These are phyloP conservation scores for Zaprionus nigranus DNA, from an alignment of 1,140 invertebrate species.

Conservation along the genomic window DNA sequence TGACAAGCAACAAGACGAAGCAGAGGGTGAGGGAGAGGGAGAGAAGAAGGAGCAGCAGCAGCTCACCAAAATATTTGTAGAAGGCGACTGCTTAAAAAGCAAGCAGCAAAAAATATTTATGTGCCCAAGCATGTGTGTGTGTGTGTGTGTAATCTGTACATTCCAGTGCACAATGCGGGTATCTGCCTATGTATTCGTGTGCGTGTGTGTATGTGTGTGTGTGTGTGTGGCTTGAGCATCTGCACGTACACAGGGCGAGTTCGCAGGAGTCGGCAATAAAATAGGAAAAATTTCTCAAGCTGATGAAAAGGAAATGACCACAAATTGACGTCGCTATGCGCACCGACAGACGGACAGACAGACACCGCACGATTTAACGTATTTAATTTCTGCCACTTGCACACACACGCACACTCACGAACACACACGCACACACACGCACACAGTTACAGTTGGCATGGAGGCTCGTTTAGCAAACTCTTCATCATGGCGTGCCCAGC, in stretches of 20 bases:
- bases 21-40: neutral
- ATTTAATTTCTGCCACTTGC: constrained; percentile 63
- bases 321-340: constrained; percentile 65
- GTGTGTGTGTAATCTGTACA: constrained; percentile 40
- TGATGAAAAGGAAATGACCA: constrained; percentile 82
- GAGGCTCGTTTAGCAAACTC: constrained; percentile 14
- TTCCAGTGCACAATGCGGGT: constrained; percentile 23
- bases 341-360: constrained; percentile 6
- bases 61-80: constrained; percentile 48
- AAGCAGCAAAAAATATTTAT: constrained; percentile 35
- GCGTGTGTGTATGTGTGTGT: constrained; percentile 1
- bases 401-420: constrained; percentile 7
- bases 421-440: neutral
- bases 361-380: constrained; percentile 65
- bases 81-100: constrained; percentile 41
- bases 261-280: constrained; percentile 49
- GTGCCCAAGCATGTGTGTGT: constrained; percentile 16
- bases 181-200: neutral
- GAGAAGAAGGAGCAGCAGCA: constrained; percentile 24
- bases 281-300: constrained; percentile 71
- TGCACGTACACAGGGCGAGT: constrained; percentile 43
- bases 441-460: neutral
- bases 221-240: constrained; percentile 38
- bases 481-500: constrained; percentile 45
- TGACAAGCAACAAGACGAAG: neutral